phyloP scores from a whole-genome alignment of 2,888 invertebrate genomes.

The Tinea semifulvella region DNA sequence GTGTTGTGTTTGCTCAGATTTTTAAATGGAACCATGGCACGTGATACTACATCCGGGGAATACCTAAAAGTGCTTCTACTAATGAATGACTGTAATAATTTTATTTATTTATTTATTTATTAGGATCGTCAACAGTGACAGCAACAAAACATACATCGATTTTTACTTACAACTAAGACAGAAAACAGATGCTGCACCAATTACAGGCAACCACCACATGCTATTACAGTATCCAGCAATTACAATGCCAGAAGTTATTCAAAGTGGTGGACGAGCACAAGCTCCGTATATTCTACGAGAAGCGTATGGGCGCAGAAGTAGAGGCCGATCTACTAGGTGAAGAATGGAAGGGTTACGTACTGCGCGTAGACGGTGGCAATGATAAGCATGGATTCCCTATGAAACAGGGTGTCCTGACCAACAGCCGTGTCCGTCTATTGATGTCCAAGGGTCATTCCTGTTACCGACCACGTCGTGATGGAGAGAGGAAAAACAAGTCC shows the following conservation, averaged over 20 bases:
- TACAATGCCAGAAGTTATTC: constrained; percentile 96
- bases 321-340: constrained; percentile 95
- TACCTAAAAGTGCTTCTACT: too few species aligned
- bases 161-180: too few species aligned
- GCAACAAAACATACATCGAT: too few species aligned
- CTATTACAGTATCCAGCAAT: too few species aligned
- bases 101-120: too few species aligned
- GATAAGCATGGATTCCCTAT: constrained; percentile 99
- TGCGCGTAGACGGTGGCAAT: constrained; percentile 96
- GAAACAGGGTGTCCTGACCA: constrained; percentile 98
- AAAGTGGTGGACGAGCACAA: constrained; percentile 99
- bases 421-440: constrained; percentile 93
- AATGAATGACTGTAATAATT: too few species aligned
- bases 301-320: constrained; percentile 98
- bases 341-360: constrained; percentile 99
- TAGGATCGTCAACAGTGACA: too few species aligned
- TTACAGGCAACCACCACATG: too few species aligned
- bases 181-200: too few species aligned
- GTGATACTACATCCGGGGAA: too few species aligned
- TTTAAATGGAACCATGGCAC: too few species aligned
- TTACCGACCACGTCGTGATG: constrained; percentile 93
- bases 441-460: constrained; percentile 97
- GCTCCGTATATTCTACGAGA: constrained; percentile 96
- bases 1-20: too few species aligned
- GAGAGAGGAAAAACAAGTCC: constrained; percentile 97